Percentiles rank a stretch among this genome's conserved stretches.
Evolutionary conservation across 2,113 vertebrate genomes (phyloP).

Genomic region (Gorilla gorilla): DNA sequence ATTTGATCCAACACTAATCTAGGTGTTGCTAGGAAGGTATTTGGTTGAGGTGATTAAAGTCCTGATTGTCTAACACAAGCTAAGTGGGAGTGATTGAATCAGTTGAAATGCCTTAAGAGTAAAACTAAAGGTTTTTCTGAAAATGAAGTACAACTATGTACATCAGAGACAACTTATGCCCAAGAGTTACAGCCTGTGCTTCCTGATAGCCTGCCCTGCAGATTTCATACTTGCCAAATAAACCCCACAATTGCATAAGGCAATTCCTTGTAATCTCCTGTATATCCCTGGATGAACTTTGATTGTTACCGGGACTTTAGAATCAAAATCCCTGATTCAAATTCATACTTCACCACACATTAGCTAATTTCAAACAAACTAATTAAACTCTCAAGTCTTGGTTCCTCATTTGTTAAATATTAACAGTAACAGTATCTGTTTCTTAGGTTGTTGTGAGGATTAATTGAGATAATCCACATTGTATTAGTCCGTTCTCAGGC

Average conservation of each 20-base stretch:
- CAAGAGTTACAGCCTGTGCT: neutral
- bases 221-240: neutral
- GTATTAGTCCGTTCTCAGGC: too few relatives aligned
- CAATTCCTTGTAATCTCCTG: neutral
- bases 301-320: neutral
- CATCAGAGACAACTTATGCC: neutral
- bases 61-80: neutral
- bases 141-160: neutral
- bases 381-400: neutral
- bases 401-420: neutral
- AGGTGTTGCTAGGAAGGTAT: neutral
- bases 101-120: neutral
- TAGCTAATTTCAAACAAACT: neutral
- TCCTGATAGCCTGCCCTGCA: accelerated
- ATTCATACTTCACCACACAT: neutral
- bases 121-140: neutral
- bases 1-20: neutral
- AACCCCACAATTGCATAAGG: neutral
- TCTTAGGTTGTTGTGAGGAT: neutral
- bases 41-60: neutral
- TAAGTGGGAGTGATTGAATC: neutral
- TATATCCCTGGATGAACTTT: neutral
- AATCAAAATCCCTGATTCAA: neutral
- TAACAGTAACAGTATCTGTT: neutral
- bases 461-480: neutral